Percentiles rank a stretch among this genome's conserved stretches.
These are phyloP conservation scores for Pluvianellus socialis DNA, from an alignment of 2,113 vertebrate species.

Conservation along the genomic window DNA sequence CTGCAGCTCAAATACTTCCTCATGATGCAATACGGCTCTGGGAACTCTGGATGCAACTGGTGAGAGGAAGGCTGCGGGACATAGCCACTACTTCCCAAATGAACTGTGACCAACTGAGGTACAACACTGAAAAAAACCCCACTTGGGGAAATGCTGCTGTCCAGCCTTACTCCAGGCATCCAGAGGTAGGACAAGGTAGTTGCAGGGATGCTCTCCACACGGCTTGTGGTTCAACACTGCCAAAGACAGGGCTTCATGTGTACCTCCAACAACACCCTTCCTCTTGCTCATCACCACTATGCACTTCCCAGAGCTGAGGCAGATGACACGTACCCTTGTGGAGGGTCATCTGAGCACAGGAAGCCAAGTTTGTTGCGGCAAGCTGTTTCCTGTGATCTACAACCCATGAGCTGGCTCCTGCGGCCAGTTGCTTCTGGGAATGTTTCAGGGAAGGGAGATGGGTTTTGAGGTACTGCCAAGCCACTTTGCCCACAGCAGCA, in stretches of 20 bases:
- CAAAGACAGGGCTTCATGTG: neutral
- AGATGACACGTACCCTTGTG: neutral
- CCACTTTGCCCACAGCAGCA: neutral
- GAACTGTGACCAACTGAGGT: neutral
- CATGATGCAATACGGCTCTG: neutral
- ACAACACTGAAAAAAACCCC: neutral
- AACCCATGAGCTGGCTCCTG: neutral
- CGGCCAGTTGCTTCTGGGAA: constrained; percentile 47
- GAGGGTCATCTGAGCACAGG: neutral
- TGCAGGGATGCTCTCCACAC: neutral
- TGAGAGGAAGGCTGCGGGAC: constrained; percentile 7
- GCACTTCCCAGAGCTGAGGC: neutral
- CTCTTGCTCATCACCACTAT: neutral
- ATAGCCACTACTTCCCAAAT: neutral
- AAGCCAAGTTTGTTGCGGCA: neutral
- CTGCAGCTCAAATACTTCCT: neutral
- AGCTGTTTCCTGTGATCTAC: constrained; percentile 45
- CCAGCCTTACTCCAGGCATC: neutral
- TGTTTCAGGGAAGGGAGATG: neutral
- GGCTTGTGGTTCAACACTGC: neutral
- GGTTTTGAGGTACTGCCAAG: constrained; percentile 38
- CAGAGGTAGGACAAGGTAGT: neutral
- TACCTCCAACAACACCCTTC: neutral
- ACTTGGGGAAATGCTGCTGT: neutral
- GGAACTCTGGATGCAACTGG: neutral